Percentiles rank a stretch among this genome's conserved stretches.
These are phyloP conservation scores for Chanos chanos DNA, from an alignment of 2,797 vertebrate species.

Conservation along the genomic window DNA sequence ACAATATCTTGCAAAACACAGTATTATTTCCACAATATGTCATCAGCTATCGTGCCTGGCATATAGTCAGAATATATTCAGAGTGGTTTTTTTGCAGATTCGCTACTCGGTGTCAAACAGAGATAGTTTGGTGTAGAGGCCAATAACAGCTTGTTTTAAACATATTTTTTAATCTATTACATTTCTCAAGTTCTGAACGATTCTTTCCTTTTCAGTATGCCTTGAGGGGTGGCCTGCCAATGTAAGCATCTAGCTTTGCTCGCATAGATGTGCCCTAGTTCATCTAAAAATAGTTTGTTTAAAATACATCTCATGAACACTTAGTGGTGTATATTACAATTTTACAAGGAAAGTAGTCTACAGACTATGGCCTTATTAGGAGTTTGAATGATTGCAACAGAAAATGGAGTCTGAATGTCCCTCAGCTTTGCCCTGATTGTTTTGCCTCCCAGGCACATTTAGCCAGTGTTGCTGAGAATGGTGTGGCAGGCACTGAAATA, in stretches of 20 bases:
- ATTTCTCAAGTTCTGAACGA: constrained; percentile 11
- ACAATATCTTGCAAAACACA: too few relatives aligned
- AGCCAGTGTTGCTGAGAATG: too few relatives aligned
- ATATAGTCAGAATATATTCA: too few relatives aligned
- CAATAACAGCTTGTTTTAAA: constrained; percentile 22
- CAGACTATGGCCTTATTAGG: constrained; percentile 10
- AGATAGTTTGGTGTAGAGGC: constrained; percentile 5
- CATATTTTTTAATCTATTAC: constrained; percentile 9
- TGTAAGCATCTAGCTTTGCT: not conserved
- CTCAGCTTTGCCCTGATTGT: too few relatives aligned
- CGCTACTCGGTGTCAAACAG: too few relatives aligned
- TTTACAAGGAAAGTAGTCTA: constrained; percentile 15
- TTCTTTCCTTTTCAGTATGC: constrained; percentile 3
- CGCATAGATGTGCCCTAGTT: not conserved
- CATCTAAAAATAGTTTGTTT: constrained; percentile 2
- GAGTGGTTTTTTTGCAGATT: too few relatives aligned
- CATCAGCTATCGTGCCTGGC: too few relatives aligned
- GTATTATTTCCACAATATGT: too few relatives aligned
- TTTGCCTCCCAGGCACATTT: too few relatives aligned
- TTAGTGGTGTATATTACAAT: constrained; percentile 18
- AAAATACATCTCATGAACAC: constrained; percentile 2
- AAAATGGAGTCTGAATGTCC: not conserved
- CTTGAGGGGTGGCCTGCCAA: not conserved
- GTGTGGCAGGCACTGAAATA: too few relatives aligned
- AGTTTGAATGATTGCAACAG: not conserved